These are phyloP conservation scores for Conops quadrifasciatus DNA, from an alignment of 2,888 invertebrate genomes.

Conservation along the genomic window DNA sequence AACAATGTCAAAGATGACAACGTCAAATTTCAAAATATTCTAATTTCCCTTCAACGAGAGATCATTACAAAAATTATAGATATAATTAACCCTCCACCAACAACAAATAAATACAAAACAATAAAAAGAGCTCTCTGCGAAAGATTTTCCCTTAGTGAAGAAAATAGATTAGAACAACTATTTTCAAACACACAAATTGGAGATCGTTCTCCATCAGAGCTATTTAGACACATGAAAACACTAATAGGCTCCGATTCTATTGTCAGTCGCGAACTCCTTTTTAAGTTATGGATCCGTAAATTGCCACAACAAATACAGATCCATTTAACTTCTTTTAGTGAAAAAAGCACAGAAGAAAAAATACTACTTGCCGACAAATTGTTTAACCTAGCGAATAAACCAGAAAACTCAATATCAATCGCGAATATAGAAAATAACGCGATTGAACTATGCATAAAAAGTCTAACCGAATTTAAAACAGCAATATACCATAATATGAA, in stretches of 20 bases:
- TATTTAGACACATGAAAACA: background rate
- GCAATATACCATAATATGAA: background rate
- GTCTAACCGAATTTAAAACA: background rate
- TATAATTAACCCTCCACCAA: background rate
- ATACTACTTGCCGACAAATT: background rate
- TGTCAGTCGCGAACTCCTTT: background rate
- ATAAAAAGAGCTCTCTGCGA: background rate
- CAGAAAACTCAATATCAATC: background rate
- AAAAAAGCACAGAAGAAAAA: background rate
- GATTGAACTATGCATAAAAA: background rate
- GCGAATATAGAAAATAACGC: background rate
- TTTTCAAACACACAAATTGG: background rate
- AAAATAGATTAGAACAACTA: slow-evolving; percentile 11
- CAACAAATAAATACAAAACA: too few species aligned
- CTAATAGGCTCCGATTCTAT: background rate
- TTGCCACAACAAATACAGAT: slow-evolving; percentile 6
- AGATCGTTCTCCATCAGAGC: background rate
- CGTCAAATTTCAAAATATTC: slow-evolving; percentile 2
- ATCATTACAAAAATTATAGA: background rate
- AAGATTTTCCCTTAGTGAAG: slow-evolving; percentile 12
- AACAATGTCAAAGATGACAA: too few species aligned
- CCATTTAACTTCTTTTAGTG: background rate
- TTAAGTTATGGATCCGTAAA: background rate
- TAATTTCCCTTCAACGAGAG: background rate
- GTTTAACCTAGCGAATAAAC: background rate